A percentile compares a stretch with the other conserved stretches of the same genome.
These are phyloP conservation scores for Muscidifurax raptorellus DNA, from an alignment of 1,140 invertebrate species.

Conservation along the genomic window DNA sequence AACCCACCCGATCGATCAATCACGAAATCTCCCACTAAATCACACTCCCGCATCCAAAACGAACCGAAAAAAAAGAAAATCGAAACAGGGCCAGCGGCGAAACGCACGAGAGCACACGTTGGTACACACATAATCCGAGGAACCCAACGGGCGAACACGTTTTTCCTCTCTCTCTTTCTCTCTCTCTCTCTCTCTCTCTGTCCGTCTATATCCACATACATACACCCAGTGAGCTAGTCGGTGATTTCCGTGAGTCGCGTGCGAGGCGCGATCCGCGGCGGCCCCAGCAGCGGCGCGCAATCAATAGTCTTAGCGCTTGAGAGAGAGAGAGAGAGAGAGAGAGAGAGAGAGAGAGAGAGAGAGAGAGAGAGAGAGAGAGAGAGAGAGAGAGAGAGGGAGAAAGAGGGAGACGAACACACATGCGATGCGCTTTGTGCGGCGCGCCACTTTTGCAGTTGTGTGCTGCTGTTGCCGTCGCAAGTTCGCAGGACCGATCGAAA, in stretches of 20 bases:
- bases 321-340: background rate
- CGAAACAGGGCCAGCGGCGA: background rate
- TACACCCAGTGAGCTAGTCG: background rate
- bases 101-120: background rate
- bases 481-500: constrained; percentile 6
- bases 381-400: background rate
- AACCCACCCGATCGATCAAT: too few species aligned
- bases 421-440: background rate
- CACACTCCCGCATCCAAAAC: background rate
- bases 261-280: constrained; percentile 42
- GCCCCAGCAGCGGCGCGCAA: constrained; percentile 37
- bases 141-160: background rate
- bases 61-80: background rate
- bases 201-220: background rate
- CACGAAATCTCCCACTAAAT: background rate
- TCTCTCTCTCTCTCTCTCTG: background rate
- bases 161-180: background rate
- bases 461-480: background rate
- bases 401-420: background rate
- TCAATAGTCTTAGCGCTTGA: constrained; percentile 33
- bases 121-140: constrained; percentile 16
- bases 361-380: background rate
- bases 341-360: too few species aligned
- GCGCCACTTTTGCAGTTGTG: background rate
- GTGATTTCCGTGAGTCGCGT: constrained; percentile 39